Evolutionary conservation across 1,140 invertebrate species (phyloP).

Genomic region (Araneus ventricosus): DNA sequence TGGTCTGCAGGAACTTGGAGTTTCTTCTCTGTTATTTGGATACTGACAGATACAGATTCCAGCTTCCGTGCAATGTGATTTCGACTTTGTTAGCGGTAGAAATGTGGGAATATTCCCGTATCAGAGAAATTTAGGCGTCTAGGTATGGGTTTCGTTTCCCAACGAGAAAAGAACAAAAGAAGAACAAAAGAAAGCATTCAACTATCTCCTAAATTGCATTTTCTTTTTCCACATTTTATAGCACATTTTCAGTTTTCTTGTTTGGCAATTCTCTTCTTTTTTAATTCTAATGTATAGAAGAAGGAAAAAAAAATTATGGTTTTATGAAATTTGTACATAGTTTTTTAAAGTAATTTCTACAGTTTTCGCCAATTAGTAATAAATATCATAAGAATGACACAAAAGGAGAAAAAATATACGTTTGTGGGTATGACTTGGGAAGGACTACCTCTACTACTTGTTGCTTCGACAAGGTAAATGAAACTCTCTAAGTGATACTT

Average conservation of each 20-base stretch:
- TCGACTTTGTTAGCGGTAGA: neutral
- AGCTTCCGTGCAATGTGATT: conserved; percentile 5
- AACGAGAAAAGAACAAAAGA: neutral
- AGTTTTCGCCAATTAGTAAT: too few species aligned
- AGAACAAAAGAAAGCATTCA: neutral
- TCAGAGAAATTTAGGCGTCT: neutral
- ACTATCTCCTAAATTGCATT: neutral
- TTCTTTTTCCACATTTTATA: neutral
- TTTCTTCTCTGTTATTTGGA: conserved; percentile 3
- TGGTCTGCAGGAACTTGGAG: neutral
- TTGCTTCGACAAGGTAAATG: too few species aligned
- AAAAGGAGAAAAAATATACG: too few species aligned
- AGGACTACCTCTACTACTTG: too few species aligned
- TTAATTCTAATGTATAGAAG: neutral
- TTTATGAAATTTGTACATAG: neutral
- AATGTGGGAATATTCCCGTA: conserved; percentile 62
- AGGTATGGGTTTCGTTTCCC: neutral
- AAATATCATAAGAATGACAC: too few species aligned
- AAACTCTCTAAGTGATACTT: too few species aligned
- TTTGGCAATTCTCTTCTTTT: neutral
- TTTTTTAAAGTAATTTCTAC: too few species aligned
- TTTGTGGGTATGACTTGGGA: too few species aligned
- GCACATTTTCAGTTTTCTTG: neutral
- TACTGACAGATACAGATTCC: neutral
- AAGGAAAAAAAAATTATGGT: neutral